A percentile compares a stretch with the other conserved stretches of the same genome.
Conservation (phyloP, 2,113 vertebrate genomes). For the Callocephalon fimbriatum region DNA sequence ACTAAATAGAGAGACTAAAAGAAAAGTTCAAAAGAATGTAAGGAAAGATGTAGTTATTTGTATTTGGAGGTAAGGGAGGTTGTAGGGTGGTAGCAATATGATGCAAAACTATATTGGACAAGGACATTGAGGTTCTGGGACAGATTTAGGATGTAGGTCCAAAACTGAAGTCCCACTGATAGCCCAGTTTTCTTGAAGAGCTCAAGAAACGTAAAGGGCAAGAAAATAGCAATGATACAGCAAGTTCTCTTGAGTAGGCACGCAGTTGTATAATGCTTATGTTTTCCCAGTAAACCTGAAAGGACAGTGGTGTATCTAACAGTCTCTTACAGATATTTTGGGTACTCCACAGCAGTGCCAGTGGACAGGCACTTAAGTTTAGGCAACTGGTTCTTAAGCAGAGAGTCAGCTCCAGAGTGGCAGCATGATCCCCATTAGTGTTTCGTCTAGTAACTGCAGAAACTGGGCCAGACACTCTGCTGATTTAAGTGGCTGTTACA, state of each 20-base stretch:
- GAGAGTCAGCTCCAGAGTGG: neutral
- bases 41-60: neutral
- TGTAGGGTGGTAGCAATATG: accelerated
- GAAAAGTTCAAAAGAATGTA: neutral
- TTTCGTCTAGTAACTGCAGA: neutral
- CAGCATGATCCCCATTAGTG: neutral
- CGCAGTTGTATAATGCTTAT: accelerated
- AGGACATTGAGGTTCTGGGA: neutral
- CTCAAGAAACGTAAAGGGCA: neutral
- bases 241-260: neutral
- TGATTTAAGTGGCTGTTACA: neutral
- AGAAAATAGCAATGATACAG: neutral
- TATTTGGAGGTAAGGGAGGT: neutral
- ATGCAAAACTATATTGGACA: neutral
- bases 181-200: neutral
- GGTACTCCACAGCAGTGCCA: neutral
- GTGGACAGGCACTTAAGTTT: neutral
- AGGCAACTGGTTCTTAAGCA: neutral
- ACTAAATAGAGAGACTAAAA: neutral
- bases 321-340: neutral
- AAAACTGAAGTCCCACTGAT: neutral
- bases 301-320: neutral
- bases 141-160: neutral
- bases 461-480: neutral
- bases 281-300: neutral